Percentiles rank a stretch among this genome's conserved stretches.
Conservation (phyloP, 2,888 invertebrate genomes). For the Tetranychus piercei region DNA sequence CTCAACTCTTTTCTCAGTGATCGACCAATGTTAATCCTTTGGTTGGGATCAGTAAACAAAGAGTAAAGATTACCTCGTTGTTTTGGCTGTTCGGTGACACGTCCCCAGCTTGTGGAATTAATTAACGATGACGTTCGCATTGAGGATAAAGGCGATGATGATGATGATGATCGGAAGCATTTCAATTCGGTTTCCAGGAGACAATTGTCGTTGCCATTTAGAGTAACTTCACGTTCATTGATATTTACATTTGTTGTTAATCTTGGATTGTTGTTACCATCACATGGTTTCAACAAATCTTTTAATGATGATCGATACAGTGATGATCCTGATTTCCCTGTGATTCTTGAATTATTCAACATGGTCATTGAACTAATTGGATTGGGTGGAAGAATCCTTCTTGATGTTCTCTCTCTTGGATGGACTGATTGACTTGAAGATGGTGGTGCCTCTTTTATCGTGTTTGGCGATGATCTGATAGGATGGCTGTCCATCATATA, state of each 20-base stretch:
- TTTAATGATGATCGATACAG: neutral
- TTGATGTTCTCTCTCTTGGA: neutral
- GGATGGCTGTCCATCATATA: neutral
- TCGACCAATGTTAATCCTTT: conserved; percentile 29
- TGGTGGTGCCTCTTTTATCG: neutral
- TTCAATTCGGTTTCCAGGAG: neutral
- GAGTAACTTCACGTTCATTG: too few species aligned
- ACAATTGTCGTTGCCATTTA: too few species aligned
- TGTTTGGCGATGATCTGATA: neutral
- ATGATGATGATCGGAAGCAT: neutral
- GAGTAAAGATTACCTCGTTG: conserved; percentile 31
- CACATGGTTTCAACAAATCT: conserved; percentile 12
- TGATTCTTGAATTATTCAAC: neutral
- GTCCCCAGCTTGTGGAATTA: conserved; percentile 9
- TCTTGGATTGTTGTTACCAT: neutral
- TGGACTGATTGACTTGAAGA: neutral
- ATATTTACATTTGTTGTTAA: too few species aligned
- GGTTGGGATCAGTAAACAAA: conserved; percentile 29
- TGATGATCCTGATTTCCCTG: neutral
- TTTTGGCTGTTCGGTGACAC: conserved; percentile 23
- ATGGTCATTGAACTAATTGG: neutral
- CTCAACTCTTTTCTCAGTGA: conserved; percentile 23
- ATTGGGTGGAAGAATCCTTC: neutral
- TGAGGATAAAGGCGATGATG: neutral
- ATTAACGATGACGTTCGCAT: neutral